phyloP scores from a whole-genome alignment of 2,888 invertebrate genomes.

The Drosophila niveifrons region DNA sequence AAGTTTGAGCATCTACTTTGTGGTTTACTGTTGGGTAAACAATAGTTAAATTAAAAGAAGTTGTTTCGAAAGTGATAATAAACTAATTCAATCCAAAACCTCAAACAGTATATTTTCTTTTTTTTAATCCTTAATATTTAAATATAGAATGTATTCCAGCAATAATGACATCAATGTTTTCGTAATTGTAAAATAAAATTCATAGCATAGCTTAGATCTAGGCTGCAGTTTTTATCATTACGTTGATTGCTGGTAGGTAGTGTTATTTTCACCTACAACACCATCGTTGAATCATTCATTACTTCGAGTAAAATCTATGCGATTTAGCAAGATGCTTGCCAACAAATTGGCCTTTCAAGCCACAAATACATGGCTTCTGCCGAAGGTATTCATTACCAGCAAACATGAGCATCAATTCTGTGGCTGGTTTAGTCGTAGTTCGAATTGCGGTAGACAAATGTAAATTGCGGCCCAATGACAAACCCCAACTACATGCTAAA shows the following conservation, averaged over 20 bases:
- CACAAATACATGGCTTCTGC: constrained; percentile 41
- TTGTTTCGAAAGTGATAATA: no score
- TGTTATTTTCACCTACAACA: not conserved
- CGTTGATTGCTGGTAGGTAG: not conserved
- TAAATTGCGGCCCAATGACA: constrained; percentile 66
- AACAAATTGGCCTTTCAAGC: constrained; percentile 48
- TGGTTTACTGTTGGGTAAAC: constrained; percentile 1
- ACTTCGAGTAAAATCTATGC: not conserved
- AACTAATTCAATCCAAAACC: not conserved
- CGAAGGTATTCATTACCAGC: constrained; percentile 71
- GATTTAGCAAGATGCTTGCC: constrained; percentile 25
- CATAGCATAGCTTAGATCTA: no score
- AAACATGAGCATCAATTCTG: constrained; percentile 69
- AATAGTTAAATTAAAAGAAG: not conserved
- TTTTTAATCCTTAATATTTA: not conserved
- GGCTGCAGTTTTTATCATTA: not conserved
- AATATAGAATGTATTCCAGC: no score
- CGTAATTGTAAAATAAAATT: no score
- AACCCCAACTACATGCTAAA: constrained; percentile 66
- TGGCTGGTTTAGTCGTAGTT: constrained; percentile 46
- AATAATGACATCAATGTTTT: no score
- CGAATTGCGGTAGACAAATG: constrained; percentile 62
- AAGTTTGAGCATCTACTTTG: constrained; percentile 1
- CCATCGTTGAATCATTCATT: not conserved
- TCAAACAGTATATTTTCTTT: not conserved